Evolutionary conservation across 2,888 invertebrate genomes (phyloP).

Genomic region (Chrysolina haemoptera): DNA sequence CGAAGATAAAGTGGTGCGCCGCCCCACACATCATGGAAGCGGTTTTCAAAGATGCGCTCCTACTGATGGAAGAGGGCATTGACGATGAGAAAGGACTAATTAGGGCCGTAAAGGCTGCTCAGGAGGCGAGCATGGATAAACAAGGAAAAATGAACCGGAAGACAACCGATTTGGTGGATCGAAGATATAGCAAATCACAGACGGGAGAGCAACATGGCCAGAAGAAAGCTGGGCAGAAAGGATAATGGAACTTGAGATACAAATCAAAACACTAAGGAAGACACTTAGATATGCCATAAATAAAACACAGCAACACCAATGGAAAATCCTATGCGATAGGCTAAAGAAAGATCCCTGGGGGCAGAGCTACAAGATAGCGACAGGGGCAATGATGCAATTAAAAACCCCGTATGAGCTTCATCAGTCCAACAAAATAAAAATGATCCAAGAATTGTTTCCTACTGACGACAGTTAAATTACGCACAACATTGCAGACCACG

Average conservation of each 20-base stretch:
- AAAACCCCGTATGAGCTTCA: conserved; percentile 14
- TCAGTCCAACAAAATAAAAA: neutral
- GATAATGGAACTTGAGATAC: too few species aligned
- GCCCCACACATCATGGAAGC: neutral
- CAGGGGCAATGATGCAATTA: neutral
- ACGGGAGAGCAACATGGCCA: neutral
- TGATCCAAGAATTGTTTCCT: too few species aligned
- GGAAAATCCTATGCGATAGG: neutral
- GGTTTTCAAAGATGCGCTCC: neutral
- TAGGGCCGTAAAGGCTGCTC: neutral
- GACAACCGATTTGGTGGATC: conserved; percentile 23
- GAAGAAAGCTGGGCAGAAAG: neutral
- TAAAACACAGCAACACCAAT: too few species aligned
- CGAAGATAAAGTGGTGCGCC: neutral
- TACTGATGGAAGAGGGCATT: neutral
- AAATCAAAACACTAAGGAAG: too few species aligned
- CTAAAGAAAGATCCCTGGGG: conserved; percentile 18
- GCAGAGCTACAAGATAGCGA: conserved; percentile 11
- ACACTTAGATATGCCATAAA: too few species aligned
- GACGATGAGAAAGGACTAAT: neutral
- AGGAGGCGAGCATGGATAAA: neutral
- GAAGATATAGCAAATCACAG: neutral
- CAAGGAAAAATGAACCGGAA: too few species aligned
- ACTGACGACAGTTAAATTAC: too few species aligned
- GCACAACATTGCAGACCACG: too few species aligned